Percentiles rank a stretch among this genome's conserved stretches.
Conservation (phyloP, 2,888 invertebrate genomes). For the Oconnorella tubifera region DNA sequence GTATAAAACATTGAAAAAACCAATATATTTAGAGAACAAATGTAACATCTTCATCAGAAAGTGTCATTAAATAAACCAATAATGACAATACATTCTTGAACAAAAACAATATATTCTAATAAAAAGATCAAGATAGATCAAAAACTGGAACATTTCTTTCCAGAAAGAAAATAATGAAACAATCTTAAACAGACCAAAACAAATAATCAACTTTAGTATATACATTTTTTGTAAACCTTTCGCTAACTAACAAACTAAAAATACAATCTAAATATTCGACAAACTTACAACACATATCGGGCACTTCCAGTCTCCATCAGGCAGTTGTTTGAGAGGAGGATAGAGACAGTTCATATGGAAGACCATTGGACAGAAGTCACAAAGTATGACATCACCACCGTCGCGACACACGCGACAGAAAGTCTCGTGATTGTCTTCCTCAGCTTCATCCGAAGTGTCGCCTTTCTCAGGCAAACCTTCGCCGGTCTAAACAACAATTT, state of each 20-base stretch:
- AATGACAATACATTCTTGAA: no score
- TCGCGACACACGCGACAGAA: slow-evolving; percentile 32
- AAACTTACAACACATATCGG: slow-evolving; percentile 36
- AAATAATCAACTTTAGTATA: no score
- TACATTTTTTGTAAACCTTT: no score
- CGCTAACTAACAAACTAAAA: neutral
- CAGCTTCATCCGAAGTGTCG: slow-evolving; percentile 24
- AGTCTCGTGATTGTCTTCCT: slow-evolving; percentile 28
- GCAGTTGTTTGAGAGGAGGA: slow-evolving; percentile 33
- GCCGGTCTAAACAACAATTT: slow-evolving; percentile 28
- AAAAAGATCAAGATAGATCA: no score
- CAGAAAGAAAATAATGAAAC: no score
- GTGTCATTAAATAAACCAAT: no score
- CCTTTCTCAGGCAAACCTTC: slow-evolving; percentile 30
- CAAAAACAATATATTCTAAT: no score
- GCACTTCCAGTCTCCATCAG: slow-evolving; percentile 40
- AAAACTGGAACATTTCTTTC: no score
- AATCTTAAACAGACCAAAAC: no score
- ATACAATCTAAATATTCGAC: neutral
- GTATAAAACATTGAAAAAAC: no score
- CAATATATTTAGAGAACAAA: no score
- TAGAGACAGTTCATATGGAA: slow-evolving; percentile 37
- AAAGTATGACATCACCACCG: slow-evolving; percentile 37
- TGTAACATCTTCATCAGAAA: no score
- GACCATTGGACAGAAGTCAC: slow-evolving; percentile 37